These are phyloP conservation scores for Acrossocheilus fasciatus DNA, from an alignment of 2,797 vertebrate species.

Conservation along the genomic window DNA sequence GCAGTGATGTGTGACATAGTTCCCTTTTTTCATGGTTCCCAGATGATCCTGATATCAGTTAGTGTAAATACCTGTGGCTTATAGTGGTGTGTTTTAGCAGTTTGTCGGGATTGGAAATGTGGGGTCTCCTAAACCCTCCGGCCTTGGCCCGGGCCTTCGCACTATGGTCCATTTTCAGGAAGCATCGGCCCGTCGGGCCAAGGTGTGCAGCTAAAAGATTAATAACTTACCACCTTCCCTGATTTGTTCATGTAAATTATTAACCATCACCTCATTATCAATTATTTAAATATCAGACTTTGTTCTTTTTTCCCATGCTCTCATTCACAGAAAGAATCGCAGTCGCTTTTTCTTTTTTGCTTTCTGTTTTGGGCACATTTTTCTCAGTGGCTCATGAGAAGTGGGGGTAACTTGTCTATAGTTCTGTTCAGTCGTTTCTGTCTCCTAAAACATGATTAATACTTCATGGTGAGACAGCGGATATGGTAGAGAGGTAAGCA, in stretches of 20 bases:
- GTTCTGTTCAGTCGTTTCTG: slow-evolving; percentile 26
- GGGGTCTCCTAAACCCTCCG: slow-evolving; percentile 4
- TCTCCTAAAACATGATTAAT: slow-evolving; percentile 71
- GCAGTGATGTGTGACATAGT: slow-evolving; percentile 12
- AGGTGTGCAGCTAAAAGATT: slow-evolving; percentile 77
- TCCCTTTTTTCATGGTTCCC: slow-evolving; percentile 4
- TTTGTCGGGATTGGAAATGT: not conserved
- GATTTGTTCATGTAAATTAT: slow-evolving; percentile 83
- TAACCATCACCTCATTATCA: slow-evolving; percentile 79
- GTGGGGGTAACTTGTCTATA: slow-evolving; percentile 1
- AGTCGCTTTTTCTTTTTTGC: not conserved
- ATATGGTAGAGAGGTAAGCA: slow-evolving; percentile 55
- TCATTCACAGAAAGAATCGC: slow-evolving; percentile 34
- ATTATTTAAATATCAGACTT: slow-evolving; percentile 77
- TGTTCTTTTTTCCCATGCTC: slow-evolving; percentile 51
- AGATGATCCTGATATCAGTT: not conserved
- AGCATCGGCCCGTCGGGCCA: slow-evolving; percentile 51
- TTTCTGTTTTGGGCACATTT: slow-evolving; percentile 31
- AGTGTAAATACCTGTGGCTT: not conserved
- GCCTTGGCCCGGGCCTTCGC: slow-evolving; percentile 2
- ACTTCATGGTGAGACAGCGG: slow-evolving; percentile 72
- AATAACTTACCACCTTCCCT: slow-evolving; percentile 73
- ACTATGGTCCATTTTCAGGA: slow-evolving; percentile 33
- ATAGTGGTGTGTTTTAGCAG: not conserved
- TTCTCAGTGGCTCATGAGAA: slow-evolving; percentile 7